These are phyloP conservation scores for Sialia sialis DNA, from an alignment of 2,113 vertebrate genomes.

Conservation along the genomic window DNA sequence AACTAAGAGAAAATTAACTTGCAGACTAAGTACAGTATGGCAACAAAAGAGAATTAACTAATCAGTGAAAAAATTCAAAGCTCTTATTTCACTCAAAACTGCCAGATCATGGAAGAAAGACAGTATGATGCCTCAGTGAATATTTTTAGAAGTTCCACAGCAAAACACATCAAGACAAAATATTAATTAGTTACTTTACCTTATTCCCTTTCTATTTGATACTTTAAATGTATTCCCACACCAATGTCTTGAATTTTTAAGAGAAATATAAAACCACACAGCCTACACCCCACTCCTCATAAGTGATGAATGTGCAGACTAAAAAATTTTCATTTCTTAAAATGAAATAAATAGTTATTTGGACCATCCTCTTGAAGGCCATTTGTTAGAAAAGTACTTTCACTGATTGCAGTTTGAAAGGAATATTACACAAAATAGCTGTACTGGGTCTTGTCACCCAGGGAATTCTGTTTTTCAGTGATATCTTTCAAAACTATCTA, in stretches of 20 bases:
- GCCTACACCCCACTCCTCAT: not conserved
- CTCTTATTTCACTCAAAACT: not conserved
- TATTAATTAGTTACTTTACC: not conserved
- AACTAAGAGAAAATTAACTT: not conserved
- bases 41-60: not conserved
- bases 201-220: not conserved
- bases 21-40: not conserved
- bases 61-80: not conserved
- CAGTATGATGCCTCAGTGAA: not conserved
- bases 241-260: not conserved
- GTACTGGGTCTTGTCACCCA: not conserved
- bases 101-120: not conserved
- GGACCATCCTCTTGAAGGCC: not conserved
- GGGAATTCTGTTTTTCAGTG: not conserved
- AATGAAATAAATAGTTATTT: not conserved
- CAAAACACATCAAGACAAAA: not conserved
- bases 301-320: not conserved
- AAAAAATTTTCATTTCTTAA: not conserved
- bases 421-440: not conserved
- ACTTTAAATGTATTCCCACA: not conserved
- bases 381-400: not conserved
- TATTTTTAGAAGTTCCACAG: not conserved
- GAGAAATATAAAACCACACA: not conserved
- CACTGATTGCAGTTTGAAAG: not conserved
- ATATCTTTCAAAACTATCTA: not conserved